phyloP scores from a whole-genome alignment of 2,888 invertebrate genomes.

The Volucella inflata region DNA sequence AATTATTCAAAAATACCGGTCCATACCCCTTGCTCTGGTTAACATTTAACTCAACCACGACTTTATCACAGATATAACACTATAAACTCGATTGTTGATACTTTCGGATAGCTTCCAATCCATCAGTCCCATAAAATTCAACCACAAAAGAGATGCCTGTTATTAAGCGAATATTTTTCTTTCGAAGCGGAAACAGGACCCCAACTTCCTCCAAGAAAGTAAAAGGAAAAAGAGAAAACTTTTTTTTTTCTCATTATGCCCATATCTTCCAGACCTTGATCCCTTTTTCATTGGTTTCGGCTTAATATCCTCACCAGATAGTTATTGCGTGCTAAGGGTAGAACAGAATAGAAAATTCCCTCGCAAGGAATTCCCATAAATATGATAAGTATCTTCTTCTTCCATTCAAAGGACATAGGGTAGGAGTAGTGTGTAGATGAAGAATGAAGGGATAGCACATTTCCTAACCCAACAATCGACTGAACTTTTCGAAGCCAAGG shows the following conservation, averaged over 20 bases:
- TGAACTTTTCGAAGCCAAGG: conserved; percentile 54
- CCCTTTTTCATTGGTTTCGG: conserved; percentile 70
- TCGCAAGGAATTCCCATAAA: conserved; percentile 67
- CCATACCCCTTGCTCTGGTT: too few relatives aligned
- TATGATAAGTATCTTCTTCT: conserved; percentile 69
- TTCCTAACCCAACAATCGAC: conserved; percentile 54
- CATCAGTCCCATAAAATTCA: conserved; percentile 44
- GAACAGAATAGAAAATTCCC: conserved; percentile 36
- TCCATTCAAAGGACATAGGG: conserved; percentile 18
- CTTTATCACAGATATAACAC: too few relatives aligned
- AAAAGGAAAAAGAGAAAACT: conserved; percentile 12
- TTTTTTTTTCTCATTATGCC: conserved; percentile 61
- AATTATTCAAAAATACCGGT: too few relatives aligned
- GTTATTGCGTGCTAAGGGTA: conserved; percentile 61
- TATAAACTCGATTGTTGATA: too few relatives aligned
- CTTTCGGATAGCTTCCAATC: background rate
- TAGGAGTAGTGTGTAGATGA: too few relatives aligned
- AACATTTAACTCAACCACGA: too few relatives aligned
- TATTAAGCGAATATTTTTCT: conserved; percentile 31
- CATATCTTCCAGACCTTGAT: conserved; percentile 63
- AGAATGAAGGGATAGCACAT: too few relatives aligned
- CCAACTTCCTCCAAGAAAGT: background rate
- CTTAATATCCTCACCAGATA: conserved; percentile 62
- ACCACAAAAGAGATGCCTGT: conserved; percentile 53
- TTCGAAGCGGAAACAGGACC: conserved; percentile 4